Evolutionary conservation across 2,888 invertebrate genomes (phyloP).

Genomic region (Caenorhabditis sp.): DNA sequence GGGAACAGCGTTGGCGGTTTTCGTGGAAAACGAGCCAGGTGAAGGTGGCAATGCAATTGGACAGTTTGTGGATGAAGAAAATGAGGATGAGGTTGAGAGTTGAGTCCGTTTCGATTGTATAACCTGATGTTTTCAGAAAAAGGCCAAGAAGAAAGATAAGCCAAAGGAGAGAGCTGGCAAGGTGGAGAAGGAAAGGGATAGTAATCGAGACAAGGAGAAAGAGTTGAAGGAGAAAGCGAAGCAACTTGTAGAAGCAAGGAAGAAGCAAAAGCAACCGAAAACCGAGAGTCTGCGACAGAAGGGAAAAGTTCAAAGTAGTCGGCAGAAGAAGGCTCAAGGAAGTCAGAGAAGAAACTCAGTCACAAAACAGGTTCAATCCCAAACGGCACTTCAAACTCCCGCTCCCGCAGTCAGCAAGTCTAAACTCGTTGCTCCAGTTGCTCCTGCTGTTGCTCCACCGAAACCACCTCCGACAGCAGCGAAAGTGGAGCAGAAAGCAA

Average conservation of each 20-base stretch:
- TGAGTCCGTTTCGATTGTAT: background rate
- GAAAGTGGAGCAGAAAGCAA: no score
- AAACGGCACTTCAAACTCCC: background rate
- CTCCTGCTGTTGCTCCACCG: background rate
- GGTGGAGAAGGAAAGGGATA: slow-evolving; percentile 21
- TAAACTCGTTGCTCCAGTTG: background rate
- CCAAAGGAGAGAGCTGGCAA: background rate
- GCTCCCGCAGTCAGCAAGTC: background rate
- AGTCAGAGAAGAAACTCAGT: slow-evolving; percentile 10
- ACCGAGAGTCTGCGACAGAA: slow-evolving; percentile 7
- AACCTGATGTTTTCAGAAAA: slow-evolving; percentile 9
- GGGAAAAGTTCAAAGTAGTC: slow-evolving; percentile 1
- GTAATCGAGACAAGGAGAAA: slow-evolving; percentile 15
- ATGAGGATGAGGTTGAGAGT: slow-evolving; percentile 8
- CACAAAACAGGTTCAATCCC: background rate
- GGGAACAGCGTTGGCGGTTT: slow-evolving; percentile 21
- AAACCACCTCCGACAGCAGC: background rate
- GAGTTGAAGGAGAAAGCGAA: background rate
- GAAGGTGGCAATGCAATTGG: slow-evolving; percentile 17
- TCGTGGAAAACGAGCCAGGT: slow-evolving; percentile 14
- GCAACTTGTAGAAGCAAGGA: background rate
- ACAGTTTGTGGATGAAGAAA: slow-evolving; percentile 26
- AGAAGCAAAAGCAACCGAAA: slow-evolving; percentile 8
- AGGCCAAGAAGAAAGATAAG: slow-evolving; percentile 1
- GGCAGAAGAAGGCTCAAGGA: slow-evolving; percentile 20